Evolutionary conservation across 2,888 invertebrate species (phyloP).

Genomic region (Pandemis heparana): DNA sequence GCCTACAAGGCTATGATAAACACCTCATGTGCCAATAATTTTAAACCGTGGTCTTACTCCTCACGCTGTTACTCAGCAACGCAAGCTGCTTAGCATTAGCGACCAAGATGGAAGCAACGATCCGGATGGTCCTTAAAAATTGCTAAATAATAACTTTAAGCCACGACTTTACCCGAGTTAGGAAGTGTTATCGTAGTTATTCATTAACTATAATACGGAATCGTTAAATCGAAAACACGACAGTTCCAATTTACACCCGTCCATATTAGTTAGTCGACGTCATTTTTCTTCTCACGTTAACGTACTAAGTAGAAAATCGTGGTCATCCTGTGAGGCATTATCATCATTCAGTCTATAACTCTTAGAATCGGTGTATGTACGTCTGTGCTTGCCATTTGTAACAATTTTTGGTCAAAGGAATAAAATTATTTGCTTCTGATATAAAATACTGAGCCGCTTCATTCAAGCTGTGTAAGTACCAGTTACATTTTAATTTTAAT

Average conservation of each 20-base stretch:
- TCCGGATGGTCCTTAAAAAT: no score
- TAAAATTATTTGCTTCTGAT: no score
- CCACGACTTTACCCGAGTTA: no score
- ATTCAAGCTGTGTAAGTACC: no score
- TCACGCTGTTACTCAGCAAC: no score
- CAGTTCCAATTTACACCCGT: conserved; percentile 20
- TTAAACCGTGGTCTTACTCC: no score
- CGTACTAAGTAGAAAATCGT: conserved; percentile 24
- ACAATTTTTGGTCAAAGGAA: neutral
- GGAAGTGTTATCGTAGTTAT: conserved; percentile 3
- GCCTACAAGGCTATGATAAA: no score
- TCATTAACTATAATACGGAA: conserved; percentile 5
- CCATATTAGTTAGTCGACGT: neutral
- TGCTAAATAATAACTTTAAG: no score
- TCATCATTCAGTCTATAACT: neutral
- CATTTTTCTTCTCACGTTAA: conserved; percentile 2
- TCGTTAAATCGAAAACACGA: conserved; percentile 1
- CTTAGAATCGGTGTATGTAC: neutral
- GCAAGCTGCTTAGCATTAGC: no score
- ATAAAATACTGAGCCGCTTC: neutral
- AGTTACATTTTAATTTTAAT: no score
- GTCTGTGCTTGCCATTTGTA: neutral
- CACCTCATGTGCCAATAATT: no score
- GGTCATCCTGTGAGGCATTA: conserved; percentile 7
- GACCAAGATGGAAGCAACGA: no score